These are phyloP conservation scores for Pristionchus fissidentatus DNA, from an alignment of 2,888 invertebrate genomes.

Conservation along the genomic window DNA sequence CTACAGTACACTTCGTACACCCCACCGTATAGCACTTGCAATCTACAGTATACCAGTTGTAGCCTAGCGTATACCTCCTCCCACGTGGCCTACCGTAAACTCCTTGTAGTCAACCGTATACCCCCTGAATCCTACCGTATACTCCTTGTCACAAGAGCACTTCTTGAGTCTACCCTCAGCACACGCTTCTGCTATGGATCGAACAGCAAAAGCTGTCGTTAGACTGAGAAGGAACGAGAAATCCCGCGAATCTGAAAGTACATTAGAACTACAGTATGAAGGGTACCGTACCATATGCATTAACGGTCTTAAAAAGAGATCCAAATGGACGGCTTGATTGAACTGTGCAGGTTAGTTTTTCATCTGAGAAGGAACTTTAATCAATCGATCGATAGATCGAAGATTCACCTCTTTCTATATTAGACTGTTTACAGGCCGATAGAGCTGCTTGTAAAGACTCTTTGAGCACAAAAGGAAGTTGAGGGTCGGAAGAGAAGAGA, in stretches of 20 bases:
- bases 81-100: background rate
- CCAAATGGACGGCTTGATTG: slow-evolving; percentile 35
- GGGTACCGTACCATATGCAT: slow-evolving; percentile 3
- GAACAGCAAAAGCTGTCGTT: slow-evolving; percentile 42
- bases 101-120: background rate
- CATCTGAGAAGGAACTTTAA: slow-evolving; percentile 28
- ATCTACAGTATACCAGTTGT: background rate
- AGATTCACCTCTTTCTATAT: background rate
- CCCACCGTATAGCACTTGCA: too few relatives aligned
- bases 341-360: slow-evolving; percentile 8
- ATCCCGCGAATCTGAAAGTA: slow-evolving; percentile 36
- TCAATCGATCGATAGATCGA: background rate
- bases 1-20: background rate
- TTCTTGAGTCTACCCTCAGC: slow-evolving; percentile 41
- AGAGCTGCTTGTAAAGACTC: slow-evolving; percentile 29
- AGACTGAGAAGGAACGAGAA: slow-evolving; percentile 43
- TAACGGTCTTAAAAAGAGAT: slow-evolving; percentile 23
- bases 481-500: slow-evolving; percentile 30
- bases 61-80: background rate
- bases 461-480: slow-evolving; percentile 41
- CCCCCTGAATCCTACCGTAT: background rate
- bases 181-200: slow-evolving; percentile 40
- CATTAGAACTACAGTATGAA: background rate
- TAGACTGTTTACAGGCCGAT: slow-evolving; percentile 24
- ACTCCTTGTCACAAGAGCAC: slow-evolving; percentile 20